Conservation (phyloP, 2,797 vertebrate genomes). For the Mus spretus region DNA sequence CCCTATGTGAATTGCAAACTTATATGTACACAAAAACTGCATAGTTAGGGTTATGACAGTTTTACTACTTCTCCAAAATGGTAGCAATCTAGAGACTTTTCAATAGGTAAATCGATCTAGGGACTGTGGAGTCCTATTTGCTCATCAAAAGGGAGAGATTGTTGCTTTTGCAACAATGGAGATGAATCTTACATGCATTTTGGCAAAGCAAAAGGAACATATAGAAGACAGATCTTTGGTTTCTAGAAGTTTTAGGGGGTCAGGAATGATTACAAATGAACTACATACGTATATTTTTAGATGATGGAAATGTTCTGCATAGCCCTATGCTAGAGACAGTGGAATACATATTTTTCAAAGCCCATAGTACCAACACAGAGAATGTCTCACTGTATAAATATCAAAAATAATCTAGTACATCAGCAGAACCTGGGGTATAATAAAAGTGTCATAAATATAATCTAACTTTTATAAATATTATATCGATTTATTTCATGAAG, state of each 20-base stretch:
- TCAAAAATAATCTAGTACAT: neutral
- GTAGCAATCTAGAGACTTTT: slow-evolving; percentile 24
- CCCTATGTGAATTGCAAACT: neutral
- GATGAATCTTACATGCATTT: slow-evolving; percentile 22
- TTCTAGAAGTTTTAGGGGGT: neutral
- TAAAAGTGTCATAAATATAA: slow-evolving; percentile 22
- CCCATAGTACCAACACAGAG: neutral
- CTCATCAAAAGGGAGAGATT: neutral
- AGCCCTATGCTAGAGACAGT: neutral
- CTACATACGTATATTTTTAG: neutral
- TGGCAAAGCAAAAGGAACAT: neutral
- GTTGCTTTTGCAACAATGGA: neutral
- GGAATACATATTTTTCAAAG: slow-evolving; percentile 34
- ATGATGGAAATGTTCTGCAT: neutral
- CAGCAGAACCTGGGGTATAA: neutral
- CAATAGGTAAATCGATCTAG: neutral
- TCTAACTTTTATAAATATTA: slow-evolving; percentile 35
- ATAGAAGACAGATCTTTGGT: neutral
- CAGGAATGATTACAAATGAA: neutral
- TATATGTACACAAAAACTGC: neutral
- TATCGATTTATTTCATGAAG: slow-evolving; percentile 27
- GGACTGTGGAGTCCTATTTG: neutral
- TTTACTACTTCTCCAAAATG: slow-evolving; percentile 23
- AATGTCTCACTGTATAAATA: neutral
- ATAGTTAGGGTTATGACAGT: neutral